A percentile compares a stretch with the other conserved stretches of the same genome.
These are phyloP conservation scores for Ectemnius lituratus DNA, from an alignment of 2,888 invertebrate species.

Conservation along the genomic window DNA sequence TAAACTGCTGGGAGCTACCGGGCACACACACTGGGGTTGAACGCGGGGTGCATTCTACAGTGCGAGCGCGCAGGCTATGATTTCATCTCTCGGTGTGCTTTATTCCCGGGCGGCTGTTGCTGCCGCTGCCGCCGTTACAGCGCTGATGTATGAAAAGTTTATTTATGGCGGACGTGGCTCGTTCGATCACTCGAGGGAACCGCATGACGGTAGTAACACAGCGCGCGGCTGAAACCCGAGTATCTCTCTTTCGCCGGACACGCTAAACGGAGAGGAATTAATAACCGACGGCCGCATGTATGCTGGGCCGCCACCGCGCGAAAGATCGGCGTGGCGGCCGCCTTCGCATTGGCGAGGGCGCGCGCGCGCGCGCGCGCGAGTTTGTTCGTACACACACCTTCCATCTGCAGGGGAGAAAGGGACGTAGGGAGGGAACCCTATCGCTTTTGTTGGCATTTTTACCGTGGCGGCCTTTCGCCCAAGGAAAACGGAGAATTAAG, in stretches of 20 bases:
- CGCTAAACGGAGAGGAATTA: constrained; percentile 56
- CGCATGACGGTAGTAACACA: constrained; percentile 46
- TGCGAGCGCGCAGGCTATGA: constrained; percentile 49
- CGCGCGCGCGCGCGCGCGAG: too few species aligned
- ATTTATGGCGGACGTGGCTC: constrained; percentile 57
- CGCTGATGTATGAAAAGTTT: constrained; percentile 62
- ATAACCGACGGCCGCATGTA: constrained; percentile 37
- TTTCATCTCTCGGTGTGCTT: constrained; percentile 58
- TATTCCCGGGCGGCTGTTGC: constrained; percentile 36
- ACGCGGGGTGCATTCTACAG: constrained; percentile 52
- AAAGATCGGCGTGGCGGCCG: background rate
- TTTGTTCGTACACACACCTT: too few species aligned
- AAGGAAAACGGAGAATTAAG: background rate
- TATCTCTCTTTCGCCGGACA: constrained; percentile 46
- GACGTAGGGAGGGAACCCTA: background rate
- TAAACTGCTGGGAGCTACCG: constrained; percentile 63
- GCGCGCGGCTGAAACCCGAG: constrained; percentile 49
- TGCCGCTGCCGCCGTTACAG: background rate
- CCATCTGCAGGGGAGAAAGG: background rate
- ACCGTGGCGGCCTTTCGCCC: background rate
- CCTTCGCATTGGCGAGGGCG: background rate
- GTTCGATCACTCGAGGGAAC: constrained; percentile 57
- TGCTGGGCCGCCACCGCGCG: constrained; percentile 18
- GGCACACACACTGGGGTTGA: constrained; percentile 50
- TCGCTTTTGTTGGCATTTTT: constrained; percentile 4